Percentiles rank a stretch among this genome's conserved stretches.
These are phyloP conservation scores for Sitophilus oryzae DNA, from an alignment of 1,140 invertebrate genomes.

Conservation along the genomic window DNA sequence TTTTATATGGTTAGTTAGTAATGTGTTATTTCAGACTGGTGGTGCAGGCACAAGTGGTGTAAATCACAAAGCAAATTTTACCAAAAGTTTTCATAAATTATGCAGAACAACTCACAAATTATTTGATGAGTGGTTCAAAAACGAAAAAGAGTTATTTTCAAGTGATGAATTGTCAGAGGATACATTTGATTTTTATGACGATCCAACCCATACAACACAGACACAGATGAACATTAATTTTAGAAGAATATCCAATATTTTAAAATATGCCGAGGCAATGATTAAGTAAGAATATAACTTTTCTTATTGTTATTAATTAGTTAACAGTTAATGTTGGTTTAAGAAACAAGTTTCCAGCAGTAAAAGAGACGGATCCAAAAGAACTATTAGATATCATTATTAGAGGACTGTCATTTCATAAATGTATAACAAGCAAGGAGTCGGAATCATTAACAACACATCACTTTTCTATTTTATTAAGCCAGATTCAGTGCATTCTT, in stretches of 20 bases:
- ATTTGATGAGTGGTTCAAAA: conserved; percentile 26
- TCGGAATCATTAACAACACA: conserved; percentile 12
- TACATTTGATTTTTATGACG: conserved; percentile 19
- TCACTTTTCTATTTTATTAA: conserved; percentile 20
- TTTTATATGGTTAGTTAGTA: no score
- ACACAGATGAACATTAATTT: conserved; percentile 14
- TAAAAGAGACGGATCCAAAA: conserved; percentile 28
- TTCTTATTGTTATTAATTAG: background rate
- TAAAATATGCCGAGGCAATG: conserved; percentile 26
- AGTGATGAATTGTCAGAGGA: conserved; percentile 8
- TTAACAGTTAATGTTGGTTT: conserved; percentile 8
- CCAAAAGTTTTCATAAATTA: conserved; percentile 22
- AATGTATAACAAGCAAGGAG: conserved; percentile 16
- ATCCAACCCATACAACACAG: conserved; percentile 3
- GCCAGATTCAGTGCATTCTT: conserved; percentile 15
- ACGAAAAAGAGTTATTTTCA: conserved; percentile 21
- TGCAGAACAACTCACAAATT: conserved; percentile 26
- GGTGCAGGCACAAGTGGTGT: conserved; percentile 24
- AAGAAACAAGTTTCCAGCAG: conserved; percentile 27
- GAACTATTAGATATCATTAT: conserved; percentile 22
- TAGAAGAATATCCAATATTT: conserved; percentile 23
- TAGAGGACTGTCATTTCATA: conserved; percentile 23
- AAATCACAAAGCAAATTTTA: conserved; percentile 27
- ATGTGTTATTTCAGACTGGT: conserved; percentile 23
- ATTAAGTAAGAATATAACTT: conserved; percentile 21